Evolutionary conservation across 2,888 invertebrate species (phyloP), one percentile per base, ranked within the genome.

Genomic region (Conops quadrifasciatus): DNA sequence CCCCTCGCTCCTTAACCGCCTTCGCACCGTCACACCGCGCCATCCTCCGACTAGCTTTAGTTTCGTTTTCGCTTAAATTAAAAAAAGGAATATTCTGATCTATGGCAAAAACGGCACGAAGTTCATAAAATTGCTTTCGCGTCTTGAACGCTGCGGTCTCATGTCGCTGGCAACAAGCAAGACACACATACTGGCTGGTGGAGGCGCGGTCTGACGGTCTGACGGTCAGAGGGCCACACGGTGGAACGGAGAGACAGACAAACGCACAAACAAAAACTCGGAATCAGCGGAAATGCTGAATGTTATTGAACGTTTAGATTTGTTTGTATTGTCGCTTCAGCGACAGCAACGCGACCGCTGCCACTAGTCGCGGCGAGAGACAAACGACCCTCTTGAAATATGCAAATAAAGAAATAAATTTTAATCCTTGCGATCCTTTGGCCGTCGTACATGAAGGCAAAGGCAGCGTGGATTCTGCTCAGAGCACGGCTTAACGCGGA

Each of bases 361-460:
- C n/a, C n/a, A n/a, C n/a, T n/a, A 9, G 9, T 36, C 9, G 36
- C 36, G 36, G 9, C 5, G 36, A 36, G 36, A 36, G 36, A 36
- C 4, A 36, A 36, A 36, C 9, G 36, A 36, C 4, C 9, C 36
- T 36, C 36, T 36, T 36, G 36, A 36, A 9, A 36, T 36, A 36
- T 85, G 85, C 82, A 85, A 85, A 85, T 85, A 83, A 85, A 85
- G 85, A 85, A 83, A 85, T 85, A 85, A 85, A 85, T 85, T 83
- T 84, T 78, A 80, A 81, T 82, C 80, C 81, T 68, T 30, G 36
- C 16, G 21, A 30, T 66, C 53, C 66, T 53, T 66, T 66, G 53
- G 53, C 43, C 51, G 26, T n/a, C 7, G 26, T 21, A 13, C 9
- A 9, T 28, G 19, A 16, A 21, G n/a, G 66, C 19, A 21, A 66